These are phyloP conservation scores for Apostichopus californicus DNA, from an alignment of 35 echinoderm and acorn worm genomes.

Conservation along the genomic window DNA sequence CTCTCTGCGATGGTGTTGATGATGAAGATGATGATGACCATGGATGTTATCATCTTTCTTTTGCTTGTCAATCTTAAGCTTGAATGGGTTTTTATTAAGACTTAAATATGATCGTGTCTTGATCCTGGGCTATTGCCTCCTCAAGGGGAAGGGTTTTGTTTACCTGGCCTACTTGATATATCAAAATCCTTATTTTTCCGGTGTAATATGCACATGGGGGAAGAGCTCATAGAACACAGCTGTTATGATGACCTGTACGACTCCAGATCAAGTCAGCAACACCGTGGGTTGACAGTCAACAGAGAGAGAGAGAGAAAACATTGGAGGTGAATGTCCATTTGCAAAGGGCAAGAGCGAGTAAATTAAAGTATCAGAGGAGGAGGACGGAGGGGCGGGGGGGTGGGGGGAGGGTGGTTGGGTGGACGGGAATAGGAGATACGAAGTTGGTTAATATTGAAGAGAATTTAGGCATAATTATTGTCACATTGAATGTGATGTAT, in stretches of 20 bases:
- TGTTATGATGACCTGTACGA: constrained; percentile 22
- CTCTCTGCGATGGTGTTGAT: background rate
- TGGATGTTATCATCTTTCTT: background rate
- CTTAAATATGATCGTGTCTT: background rate
- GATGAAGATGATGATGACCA: background rate
- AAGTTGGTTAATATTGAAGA: too few relatives aligned
- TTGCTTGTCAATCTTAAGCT: constrained; percentile 6
- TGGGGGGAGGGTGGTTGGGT: too few relatives aligned
- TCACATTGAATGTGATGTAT: too few relatives aligned
- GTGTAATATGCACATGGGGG: constrained; percentile 11
- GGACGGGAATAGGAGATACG: too few relatives aligned
- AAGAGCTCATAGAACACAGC: background rate
- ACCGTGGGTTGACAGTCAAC: background rate
- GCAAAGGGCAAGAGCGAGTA: too few relatives aligned
- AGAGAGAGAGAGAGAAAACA: too few relatives aligned
- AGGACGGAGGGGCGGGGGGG: too few relatives aligned
- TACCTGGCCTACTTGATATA: constrained; percentile 47
- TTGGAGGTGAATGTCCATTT: too few relatives aligned
- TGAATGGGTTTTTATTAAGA: constrained; percentile 10
- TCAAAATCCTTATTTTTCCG: constrained; percentile 17
- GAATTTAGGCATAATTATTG: too few relatives aligned
- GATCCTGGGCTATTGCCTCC: background rate
- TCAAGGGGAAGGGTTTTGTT: background rate
- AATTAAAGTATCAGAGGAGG: too few relatives aligned
- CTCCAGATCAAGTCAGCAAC: background rate